A percentile compares a stretch with the other conserved stretches of the same genome.
Conservation (phyloP, 2,113 vertebrate species). For the Podarcis raffonei region DNA sequence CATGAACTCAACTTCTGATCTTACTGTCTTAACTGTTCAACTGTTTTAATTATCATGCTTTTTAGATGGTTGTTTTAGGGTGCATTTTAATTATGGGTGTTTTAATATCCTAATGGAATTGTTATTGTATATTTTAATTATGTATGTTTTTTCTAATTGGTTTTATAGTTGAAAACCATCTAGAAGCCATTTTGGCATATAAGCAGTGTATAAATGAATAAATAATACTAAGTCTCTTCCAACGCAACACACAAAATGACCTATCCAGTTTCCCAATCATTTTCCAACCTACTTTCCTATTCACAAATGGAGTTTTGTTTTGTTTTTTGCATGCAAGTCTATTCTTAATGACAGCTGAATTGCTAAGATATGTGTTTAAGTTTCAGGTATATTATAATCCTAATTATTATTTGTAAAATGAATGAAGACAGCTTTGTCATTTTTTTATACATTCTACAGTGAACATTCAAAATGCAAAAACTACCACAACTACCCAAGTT, state of each 20-base stretch:
- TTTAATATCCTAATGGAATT: no score
- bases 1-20: no score
- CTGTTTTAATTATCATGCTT: no score
- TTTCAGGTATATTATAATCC: neutral
- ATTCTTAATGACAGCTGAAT: neutral
- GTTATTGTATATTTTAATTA: no score
- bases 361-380: neutral
- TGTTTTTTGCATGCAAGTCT: neutral
- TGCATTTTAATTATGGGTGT: no score
- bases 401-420: neutral
- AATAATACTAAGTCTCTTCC: neutral
- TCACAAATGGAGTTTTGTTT: neutral
- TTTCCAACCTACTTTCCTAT: neutral
- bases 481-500: neutral
- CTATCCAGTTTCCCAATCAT: neutral
- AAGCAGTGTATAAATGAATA: no score
- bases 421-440: neutral
- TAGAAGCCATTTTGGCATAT: no score
- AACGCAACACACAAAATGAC: neutral
- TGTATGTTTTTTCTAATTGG: no score
- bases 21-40: no score
- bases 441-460: neutral
- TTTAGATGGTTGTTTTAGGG: no score
- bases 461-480: neutral
- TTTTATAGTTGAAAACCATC: no score